Conservation (phyloP, 2,888 invertebrate genomes). For the Diarsia mendica region DNA sequence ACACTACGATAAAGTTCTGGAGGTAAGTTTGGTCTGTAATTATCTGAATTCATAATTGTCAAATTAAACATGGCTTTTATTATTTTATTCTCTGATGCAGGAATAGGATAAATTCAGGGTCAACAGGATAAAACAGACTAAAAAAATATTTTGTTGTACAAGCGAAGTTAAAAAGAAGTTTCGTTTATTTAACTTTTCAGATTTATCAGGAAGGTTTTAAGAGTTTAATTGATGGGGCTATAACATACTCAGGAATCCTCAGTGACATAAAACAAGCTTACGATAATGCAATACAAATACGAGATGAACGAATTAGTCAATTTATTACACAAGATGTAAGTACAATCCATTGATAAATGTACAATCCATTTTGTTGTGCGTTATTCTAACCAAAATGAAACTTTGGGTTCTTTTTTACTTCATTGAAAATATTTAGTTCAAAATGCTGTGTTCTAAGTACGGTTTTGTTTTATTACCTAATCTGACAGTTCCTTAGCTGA, state of each 20-base stretch:
- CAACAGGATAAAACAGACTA: not conserved
- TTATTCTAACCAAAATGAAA: not conserved
- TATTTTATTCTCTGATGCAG: not conserved
- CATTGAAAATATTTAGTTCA: not conserved
- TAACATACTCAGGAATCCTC: conserved; percentile 81
- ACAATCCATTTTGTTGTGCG: not conserved
- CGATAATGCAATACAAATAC: conserved; percentile 79
- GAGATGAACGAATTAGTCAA: conserved; percentile 83
- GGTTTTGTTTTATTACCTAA: not conserved
- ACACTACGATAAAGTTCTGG: conserved; percentile 78
- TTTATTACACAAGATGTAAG: conserved; percentile 85
- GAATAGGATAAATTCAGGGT: not conserved
- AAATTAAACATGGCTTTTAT: not conserved
- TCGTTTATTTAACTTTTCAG: conserved; percentile 68
- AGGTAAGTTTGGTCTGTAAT: conserved; percentile 68
- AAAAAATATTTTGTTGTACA: not conserved
- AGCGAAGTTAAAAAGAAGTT: not conserved
- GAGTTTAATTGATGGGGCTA: conserved; percentile 76
- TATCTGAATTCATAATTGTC: not conserved
- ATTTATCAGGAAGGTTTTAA: conserved; percentile 82
- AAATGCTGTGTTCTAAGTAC: conserved; percentile 7
- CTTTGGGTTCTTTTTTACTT: not conserved
- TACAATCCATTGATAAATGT: conserved; percentile 71
- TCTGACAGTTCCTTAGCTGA: not conserved
- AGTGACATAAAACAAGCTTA: conserved; percentile 82